Evolutionary conservation across 2,113 vertebrate species (phyloP).

Genomic region (Pogona vitticeps): DNA sequence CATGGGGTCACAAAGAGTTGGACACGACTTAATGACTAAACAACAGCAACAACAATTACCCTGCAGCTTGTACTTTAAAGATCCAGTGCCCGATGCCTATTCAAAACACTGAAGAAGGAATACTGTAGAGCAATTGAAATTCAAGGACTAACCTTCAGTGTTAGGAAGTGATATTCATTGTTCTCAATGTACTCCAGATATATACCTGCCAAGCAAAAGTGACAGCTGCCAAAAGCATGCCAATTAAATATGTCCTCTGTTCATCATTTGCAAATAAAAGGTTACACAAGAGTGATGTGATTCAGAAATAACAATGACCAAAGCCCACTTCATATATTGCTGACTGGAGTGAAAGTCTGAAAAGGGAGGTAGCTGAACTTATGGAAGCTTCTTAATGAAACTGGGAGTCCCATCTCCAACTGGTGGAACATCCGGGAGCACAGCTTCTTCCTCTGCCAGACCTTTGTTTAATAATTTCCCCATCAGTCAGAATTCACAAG

Average conservation of each 20-base stretch:
- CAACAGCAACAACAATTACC: too few species aligned
- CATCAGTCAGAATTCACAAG: too few species aligned
- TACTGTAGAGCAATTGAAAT: neutral
- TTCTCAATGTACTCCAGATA: neutral
- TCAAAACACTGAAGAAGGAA: neutral
- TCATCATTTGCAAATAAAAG: neutral
- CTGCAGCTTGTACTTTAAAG: neutral
- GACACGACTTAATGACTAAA: too few species aligned
- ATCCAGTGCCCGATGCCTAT: neutral
- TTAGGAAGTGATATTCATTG: neutral
- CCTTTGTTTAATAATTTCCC: neutral
- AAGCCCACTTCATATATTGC: neutral
- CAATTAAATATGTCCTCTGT: neutral
- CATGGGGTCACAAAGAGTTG: too few species aligned
- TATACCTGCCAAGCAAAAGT: neutral
- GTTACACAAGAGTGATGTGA: too few species aligned
- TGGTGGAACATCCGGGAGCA: neutral
- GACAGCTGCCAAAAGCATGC: constrained; percentile 9
- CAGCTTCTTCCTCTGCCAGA: neutral
- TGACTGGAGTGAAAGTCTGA: neutral
- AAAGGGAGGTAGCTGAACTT: neutral
- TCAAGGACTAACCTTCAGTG: neutral
- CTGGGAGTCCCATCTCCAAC: neutral
- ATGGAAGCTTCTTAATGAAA: neutral
- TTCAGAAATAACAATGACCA: neutral